A percentile compares a stretch with the other conserved stretches of the same genome.
phyloP scores from a whole-genome alignment of 2,113 vertebrate species.

The Noturus placidus region DNA sequence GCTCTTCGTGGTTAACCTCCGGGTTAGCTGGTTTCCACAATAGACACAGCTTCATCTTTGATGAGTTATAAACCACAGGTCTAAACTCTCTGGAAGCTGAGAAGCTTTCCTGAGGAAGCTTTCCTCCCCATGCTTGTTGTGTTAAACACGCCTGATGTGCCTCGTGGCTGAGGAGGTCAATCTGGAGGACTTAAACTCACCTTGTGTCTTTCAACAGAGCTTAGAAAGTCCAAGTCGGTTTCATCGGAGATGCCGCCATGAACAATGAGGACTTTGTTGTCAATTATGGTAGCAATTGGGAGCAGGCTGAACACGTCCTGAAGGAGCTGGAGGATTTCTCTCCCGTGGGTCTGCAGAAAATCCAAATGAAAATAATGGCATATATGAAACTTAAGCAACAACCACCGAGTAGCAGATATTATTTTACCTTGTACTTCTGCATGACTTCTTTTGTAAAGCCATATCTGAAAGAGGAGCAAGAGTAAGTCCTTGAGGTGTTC shows the following conservation, averaged over 20 bases:
- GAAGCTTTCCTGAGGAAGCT: too few relatives aligned
- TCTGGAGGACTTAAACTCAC: constrained; percentile 59
- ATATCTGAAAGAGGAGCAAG: constrained; percentile 78
- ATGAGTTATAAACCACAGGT: too few relatives aligned
- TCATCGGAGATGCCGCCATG: constrained; percentile 93
- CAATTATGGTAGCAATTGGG: constrained; percentile 88
- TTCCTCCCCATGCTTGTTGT: too few relatives aligned
- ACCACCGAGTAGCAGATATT: constrained; percentile 30
- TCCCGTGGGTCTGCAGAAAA: constrained; percentile 76
- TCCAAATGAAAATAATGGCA: neutral
- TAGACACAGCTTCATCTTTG: too few relatives aligned
- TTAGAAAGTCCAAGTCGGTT: constrained; percentile 86
- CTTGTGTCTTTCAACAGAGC: constrained; percentile 81
- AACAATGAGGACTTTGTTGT: constrained; percentile 87
- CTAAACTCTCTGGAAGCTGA: too few relatives aligned
- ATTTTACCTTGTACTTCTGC: constrained; percentile 88
- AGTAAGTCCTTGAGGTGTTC: neutral
- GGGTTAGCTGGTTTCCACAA: too few relatives aligned
- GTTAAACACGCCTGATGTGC: too few relatives aligned
- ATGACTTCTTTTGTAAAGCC: constrained; percentile 94
- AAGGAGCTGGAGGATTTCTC: constrained; percentile 81
- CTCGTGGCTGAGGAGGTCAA: neutral
- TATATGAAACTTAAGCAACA: neutral
- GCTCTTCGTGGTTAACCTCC: too few relatives aligned
- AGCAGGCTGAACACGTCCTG: constrained; percentile 90